Evolutionary conservation across 2,888 invertebrate species (phyloP).

Genomic region (Eremobia ochroleuca): DNA sequence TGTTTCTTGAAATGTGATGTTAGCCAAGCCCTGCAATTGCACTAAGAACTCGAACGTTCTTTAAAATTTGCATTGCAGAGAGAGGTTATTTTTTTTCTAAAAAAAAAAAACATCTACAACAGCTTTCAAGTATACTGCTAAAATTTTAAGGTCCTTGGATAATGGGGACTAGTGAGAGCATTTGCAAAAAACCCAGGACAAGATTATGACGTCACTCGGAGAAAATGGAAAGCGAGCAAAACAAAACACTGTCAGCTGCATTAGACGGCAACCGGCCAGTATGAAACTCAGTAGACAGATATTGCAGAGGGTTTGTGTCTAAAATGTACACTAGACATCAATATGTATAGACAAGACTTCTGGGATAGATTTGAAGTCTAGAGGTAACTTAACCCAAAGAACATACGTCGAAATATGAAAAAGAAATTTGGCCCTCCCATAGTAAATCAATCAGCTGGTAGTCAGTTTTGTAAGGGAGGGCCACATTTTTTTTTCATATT

Average conservation of each 20-base stretch:
- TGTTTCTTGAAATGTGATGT: not conserved
- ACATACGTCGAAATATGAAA: too few relatives aligned
- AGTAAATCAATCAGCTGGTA: too few relatives aligned
- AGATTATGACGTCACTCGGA: conserved; percentile 49
- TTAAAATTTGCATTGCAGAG: not conserved
- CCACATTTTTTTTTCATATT: too few relatives aligned
- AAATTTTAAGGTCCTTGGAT: conserved; percentile 31
- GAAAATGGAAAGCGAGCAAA: conserved; percentile 46
- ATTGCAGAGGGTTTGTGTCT: conserved; percentile 19
- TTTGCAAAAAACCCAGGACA: conserved; percentile 32
- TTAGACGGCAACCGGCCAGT: conserved; percentile 52
- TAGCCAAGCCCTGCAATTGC: not conserved
- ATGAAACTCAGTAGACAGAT: conserved; percentile 17
- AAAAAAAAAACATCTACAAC: not conserved
- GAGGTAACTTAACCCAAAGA: too few relatives aligned
- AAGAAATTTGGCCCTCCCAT: too few relatives aligned
- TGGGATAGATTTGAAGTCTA: not conserved
- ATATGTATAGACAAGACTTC: not conserved
- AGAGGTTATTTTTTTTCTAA: not conserved
- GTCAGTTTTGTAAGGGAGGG: too few relatives aligned
- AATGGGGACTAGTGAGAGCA: conserved; percentile 20
- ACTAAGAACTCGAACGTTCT: not conserved
- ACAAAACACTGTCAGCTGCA: conserved; percentile 51
- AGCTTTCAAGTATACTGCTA: conserved; percentile 16
- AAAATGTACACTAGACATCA: not conserved